Base-by-base conservation (phyloP, 2,888 invertebrate genomes). In the Cylloceria caligata region DNA sequence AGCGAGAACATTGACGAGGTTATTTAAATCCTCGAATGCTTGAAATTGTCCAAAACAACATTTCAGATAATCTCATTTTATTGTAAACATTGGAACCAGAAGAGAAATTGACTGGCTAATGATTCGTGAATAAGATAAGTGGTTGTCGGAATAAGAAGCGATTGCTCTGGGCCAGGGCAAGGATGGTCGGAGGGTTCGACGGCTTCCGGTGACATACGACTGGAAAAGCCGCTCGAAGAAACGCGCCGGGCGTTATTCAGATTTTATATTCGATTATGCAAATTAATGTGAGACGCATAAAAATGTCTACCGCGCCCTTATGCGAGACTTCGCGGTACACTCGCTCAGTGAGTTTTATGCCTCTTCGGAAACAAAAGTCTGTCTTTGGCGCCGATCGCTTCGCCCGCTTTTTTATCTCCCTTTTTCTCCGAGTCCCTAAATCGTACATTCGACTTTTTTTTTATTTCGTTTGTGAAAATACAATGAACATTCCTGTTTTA, bases 241-340 rank as follows among this genome's bases (percentile, higher is more conserved):
- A 79, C 62, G 80, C 82, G 77, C 77, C 81, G 73, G 88, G 86
- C 87, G 87, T 89, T 91, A 91, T 91, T 91, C 90, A 91, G 87
- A 91, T 91, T 91, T 89, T 89, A 91, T 90, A 91, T 91, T 91
- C 91, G 91, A 91, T 91, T 91, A 91, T 91, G 91, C 89, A 91
- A 91, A 91, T 91, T 91, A 91, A 91, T 88, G 89, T 91, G 89
- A 89, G 88, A 88, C 87, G 87, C 90, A 91, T 91, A 91, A 91
- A 91, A 91, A 87, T 90, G 90, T 90, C 89, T 90, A 86, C 81
- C 82, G 73, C 83, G 84, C 85, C 86, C 87, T 81, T 86, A 85
- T 87, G 84, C 79, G 71, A 81, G 81, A 84, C 86, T 88, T 88
- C 87, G 85, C 86, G 86, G 68, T 77, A 76, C 64, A 84, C 36